Evolutionary conservation across 2,888 invertebrate genomes (phyloP), one percentile per base, ranked within the genome.

Genomic region (Sarcophaga variegata): DNA sequence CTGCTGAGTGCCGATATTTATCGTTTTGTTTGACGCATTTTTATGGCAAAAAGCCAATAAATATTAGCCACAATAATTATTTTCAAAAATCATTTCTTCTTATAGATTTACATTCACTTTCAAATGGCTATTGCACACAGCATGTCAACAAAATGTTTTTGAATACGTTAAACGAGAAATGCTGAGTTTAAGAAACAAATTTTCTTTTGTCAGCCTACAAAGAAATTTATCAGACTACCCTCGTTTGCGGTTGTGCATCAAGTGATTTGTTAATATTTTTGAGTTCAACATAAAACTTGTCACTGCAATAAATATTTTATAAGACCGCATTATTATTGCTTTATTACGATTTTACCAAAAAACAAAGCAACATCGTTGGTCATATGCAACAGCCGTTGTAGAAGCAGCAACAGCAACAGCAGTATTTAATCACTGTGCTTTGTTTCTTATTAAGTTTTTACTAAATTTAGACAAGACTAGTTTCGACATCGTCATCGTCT

Each of bases 11-110:
- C 37, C 69, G 12, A 63, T 70, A 49, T 79, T 70, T 69, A 72
- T 45, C 25, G 54, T 37, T 60, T 62, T 62, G 49, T 67, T 77
- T 67, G 74, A 77, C 67, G 67, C 72, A 74, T 81, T 78, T 59
- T 67, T 74, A 49, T 81, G 85, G 81, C 81, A 78, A 69, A 69
- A 81, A 27, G 85, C 77, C 81, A 81, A 81, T 83, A 8, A n/a
- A 70, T 54, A n/a, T 60, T 62, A 17, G 49, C 22, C 22, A 49
- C 47, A 22, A 54, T 3, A 59, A 59, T 71, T 20, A 71, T 54
- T 14, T 54, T 54, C 17, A 17, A 70, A 70, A 70, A 25, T n/a
- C 25, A 12, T 54, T 47, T 47, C 47, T 37, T 62, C 47, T 62
- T 75, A 64, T 62, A 47, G 37, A 49, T 70, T 54, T 70, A 3